Evolutionary conservation across 2,797 vertebrate species (phyloP), one percentile per base, ranked within the genome.

Genomic region (Cyclura pinguis): DNA sequence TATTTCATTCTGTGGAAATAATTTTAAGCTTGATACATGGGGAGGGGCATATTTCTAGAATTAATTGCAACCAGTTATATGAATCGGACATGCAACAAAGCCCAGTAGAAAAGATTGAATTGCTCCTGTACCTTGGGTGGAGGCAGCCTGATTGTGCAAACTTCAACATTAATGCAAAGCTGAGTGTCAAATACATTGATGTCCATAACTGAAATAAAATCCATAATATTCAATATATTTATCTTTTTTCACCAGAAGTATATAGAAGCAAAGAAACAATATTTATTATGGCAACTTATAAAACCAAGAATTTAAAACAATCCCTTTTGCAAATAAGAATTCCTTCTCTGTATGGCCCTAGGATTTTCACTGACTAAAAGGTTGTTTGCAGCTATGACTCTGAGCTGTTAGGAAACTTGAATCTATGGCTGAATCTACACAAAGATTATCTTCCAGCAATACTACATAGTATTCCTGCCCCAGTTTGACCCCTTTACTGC

Each of bases 101-200:
- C 59, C 74, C n/a, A 85, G 10, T 74, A 91, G 72, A 83, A 2
- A 83, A 7, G 16, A 78, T 0, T 38, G 27, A 95, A 88, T 73
- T 62, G 6, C 7, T 42, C 7, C 72, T 86, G 57, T 97, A 98
- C 98, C 94, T 97, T 91, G 42, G 97, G 90, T 3, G 96, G 98
- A 14, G 98, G 97, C 82, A 98, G 95, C 72, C 97, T 96, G 93
- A 99, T 88, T 0, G 96, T 96, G 92, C 87, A 97, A 84, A 97
- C 96, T 93, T 98, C 97, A 67, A 99, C 42, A 88, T 98, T 98
- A 92, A 99, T 89, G 94, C 98, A 98, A 93, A 99, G 95, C 50
- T 98, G 98, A 16, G 95, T 97, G 88, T 98, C 98, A 47, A 96
- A 97, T 93, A 97, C 97, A 93, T 88, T 98, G 92, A 99, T 90